These are phyloP conservation scores for Campylomormyrus numenius DNA, from an alignment of 2,113 vertebrate species.

Conservation along the genomic window DNA sequence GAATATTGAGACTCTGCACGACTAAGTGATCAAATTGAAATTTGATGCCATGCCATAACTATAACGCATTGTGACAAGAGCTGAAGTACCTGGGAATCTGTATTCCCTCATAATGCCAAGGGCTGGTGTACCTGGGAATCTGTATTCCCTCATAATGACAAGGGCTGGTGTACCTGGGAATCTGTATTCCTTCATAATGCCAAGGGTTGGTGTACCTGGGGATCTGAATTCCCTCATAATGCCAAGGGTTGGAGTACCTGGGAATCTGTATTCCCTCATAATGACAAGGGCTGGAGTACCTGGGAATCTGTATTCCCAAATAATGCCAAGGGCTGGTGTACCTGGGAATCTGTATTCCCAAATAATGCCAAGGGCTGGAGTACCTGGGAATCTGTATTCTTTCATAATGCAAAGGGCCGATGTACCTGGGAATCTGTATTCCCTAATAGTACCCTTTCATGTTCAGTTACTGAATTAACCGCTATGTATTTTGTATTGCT, in stretches of 20 bases:
- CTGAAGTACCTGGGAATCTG: background rate
- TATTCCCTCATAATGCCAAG: background rate
- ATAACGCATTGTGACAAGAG: background rate
- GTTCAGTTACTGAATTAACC: background rate
- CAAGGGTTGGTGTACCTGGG: background rate
- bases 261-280: background rate
- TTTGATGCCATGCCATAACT: background rate
- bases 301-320: too few species aligned
- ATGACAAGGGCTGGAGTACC: background rate
- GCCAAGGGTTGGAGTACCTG: background rate
- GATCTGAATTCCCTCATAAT: background rate
- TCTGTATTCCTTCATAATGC: background rate
- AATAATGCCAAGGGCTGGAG: background rate
- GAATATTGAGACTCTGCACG: background rate
- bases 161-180: background rate
- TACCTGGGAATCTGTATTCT: background rate
- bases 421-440: background rate
- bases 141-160: background rate
- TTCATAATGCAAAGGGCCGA: background rate
- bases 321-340: too few species aligned
- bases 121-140: too few species aligned
- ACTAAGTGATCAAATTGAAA: slow-evolving; percentile 1
- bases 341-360: too few species aligned
- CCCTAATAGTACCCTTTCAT: background rate
- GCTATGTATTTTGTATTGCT: background rate